These are phyloP conservation scores for Brachyistius frenatus DNA, from an alignment of 2,113 vertebrate species.

Conservation along the genomic window DNA sequence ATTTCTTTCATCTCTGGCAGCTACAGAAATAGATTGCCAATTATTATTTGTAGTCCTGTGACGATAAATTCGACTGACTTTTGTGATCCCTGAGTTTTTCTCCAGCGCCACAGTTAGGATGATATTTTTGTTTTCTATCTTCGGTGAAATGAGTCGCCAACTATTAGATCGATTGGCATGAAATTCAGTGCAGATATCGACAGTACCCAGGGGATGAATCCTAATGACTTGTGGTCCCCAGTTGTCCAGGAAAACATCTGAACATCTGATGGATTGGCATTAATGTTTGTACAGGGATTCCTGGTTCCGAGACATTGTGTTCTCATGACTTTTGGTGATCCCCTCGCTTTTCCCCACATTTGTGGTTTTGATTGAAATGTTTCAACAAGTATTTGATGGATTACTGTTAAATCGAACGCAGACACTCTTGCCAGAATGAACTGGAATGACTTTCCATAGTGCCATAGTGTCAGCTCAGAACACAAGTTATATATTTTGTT, in stretches of 20 bases:
- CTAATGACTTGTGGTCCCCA: constrained; percentile 23
- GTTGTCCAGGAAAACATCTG: constrained; percentile 1
- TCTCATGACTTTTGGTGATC: not conserved
- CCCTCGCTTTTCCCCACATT: not conserved
- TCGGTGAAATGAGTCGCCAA: not conserved
- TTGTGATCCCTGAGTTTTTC: not conserved
- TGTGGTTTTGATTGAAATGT: constrained; percentile 4
- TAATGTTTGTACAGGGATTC: not conserved
- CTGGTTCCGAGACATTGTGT: constrained; percentile 3
- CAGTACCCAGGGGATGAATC: not conserved
- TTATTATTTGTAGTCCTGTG: not conserved
- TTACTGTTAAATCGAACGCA: not conserved
- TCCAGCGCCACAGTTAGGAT: constrained; percentile 3
- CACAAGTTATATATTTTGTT: not conserved
- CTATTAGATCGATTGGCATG: constrained; percentile 5
- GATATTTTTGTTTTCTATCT: constrained; percentile 4
- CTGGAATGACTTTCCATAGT: not conserved
- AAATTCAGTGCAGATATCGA: not conserved
- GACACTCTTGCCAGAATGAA: not conserved
- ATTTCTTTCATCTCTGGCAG: too few relatives aligned
- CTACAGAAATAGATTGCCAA: too few relatives aligned
- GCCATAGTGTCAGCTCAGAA: not conserved
- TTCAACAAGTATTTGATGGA: constrained; percentile 13
- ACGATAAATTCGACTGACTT: not conserved
- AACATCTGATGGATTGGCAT: constrained; percentile 1